Evolutionary conservation across 1,140 invertebrate species (phyloP), one percentile per base, ranked within the genome.

Genomic region (Sycophaga agraensis): DNA sequence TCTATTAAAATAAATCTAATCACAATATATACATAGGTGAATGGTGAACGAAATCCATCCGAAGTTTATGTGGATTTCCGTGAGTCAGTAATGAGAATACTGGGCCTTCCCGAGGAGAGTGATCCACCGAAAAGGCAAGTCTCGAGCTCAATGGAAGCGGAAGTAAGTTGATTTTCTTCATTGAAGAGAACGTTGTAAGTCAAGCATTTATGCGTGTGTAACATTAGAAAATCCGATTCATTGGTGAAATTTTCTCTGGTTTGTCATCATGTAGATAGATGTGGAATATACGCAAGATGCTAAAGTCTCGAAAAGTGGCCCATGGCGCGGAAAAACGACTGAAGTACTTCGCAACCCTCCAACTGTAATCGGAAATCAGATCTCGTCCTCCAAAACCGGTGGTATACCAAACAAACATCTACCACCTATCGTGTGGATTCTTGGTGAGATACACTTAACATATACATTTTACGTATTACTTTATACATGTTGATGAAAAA

Each of bases 41-140:
- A 93, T 69, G 91, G 91, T 3, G 91, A 93, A 78, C 77, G 91
- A 46, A 89, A 90, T 68, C 91, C 91, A 11, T 84, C 84, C 14
- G 90, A 92, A 67, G 91, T 93, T 19, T 93, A 92, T 72, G 84
- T 85, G 64, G 90, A 92, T 73, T 93, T 93, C 76, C 83, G 88
- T 16, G 82, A 86, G 22, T 87, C 88, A 1, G 85, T 92, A 7
- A 83, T 90, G 53, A 84, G 85, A 69, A 89, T 91, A 66, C 74
- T 92, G 12, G 88, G 87, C 22, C 76, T 85, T 21, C 80, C 85
- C 14, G 85, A 87, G 64, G 86, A 85, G 5, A 61, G 45, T 5
- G 19, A 17, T 1, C 21, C 56, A 12, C 22, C 58, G 1, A 37
- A 53, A 28, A 50, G 17, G 12, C 19, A 57, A 46, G 46, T 28